A percentile compares a stretch with the other conserved stretches of the same genome.
Evolutionary conservation across 2,113 vertebrate species (phyloP).

Genomic region (Xerus inauris): DNA sequence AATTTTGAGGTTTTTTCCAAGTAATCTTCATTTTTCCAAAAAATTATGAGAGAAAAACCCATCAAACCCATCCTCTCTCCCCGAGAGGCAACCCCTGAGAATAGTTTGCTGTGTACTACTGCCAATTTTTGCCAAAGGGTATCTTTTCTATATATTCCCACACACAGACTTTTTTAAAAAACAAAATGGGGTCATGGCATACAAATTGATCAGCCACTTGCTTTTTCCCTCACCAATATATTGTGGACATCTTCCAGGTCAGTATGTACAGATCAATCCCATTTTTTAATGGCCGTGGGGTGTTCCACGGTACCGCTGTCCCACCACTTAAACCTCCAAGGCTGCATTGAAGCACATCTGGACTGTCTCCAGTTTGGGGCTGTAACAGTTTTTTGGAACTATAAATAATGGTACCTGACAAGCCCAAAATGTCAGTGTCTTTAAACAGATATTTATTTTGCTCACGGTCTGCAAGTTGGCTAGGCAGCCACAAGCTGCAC

Average conservation of each 20-base stretch:
- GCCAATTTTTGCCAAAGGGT: background rate
- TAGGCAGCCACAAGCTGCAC: background rate
- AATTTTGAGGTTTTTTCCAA: background rate
- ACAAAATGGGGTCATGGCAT: constrained; percentile 31
- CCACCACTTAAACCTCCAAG: background rate
- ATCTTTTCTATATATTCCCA: background rate
- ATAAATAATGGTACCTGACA: constrained; percentile 41
- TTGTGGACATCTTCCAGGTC: background rate
- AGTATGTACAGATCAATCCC: background rate
- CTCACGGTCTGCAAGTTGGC: background rate
- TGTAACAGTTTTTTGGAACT: background rate
- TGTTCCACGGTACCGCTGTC: background rate
- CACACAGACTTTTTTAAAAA: background rate
- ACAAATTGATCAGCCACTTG: constrained; percentile 24
- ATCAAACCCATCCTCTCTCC: background rate
- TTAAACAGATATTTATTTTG: background rate
- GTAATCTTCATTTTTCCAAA: background rate
- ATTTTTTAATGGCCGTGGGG: background rate
- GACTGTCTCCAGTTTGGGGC: background rate
- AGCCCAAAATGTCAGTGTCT: background rate
- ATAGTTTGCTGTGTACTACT: background rate
- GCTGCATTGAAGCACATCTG: background rate
- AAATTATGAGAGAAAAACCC: background rate
- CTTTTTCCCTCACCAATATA: background rate
- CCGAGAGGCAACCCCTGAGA: background rate